Base-by-base conservation (phyloP, 2,113 vertebrate genomes). In the Mionectes macconnelli region DNA sequence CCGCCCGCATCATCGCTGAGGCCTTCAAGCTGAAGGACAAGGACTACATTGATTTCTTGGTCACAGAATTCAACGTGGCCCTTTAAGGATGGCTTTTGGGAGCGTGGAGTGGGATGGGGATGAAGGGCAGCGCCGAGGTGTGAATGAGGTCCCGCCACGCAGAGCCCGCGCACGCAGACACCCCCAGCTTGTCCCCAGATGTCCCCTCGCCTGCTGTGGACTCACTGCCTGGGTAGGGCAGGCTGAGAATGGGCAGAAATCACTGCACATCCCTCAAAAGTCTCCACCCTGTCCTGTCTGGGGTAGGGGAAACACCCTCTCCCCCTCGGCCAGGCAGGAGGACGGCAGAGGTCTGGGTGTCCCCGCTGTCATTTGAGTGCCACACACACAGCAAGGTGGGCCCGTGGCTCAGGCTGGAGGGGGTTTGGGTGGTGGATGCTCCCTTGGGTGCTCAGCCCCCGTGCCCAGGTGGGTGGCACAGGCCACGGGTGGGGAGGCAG, bases 11-110 rank as follows among this genome's bases (percentile, higher is more conserved):
- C 98, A 99, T 99, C 9, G 99, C 99, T 0, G 99, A 99, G 97
- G 99, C 99, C 96, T 99, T 99, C 91, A 99, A 99, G 98, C 98
- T 98, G 98, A 99, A 99, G 98, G 99, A 99, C 37, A 98, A 97
- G 77, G 99, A 99, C 97, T 95, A 99, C 92, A 98, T 99, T 14
- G 99, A 99, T 97, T 99, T 99, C 97, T 97, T 99, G 96, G 99
- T 99, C 97, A 99, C 99, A 12, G 99, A 99, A 64, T 99, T 99
- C 97, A 99, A 99, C 13, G 98, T 99, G 30, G 98, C 99, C 30
- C 98, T 99, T 97, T 99, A 99, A 96, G 94, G 27, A 79, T 25
- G 16, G 12, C 2, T 2, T 14, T 28, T 2, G 23, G 57, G 42
- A 30, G 45, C 18, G 8, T n/a, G 62, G 44, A n/a, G 28, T 13